Percentiles rank a stretch among this genome's conserved stretches.
Evolutionary conservation across 2,113 vertebrate species (phyloP).

Genomic region (Apus apus): DNA sequence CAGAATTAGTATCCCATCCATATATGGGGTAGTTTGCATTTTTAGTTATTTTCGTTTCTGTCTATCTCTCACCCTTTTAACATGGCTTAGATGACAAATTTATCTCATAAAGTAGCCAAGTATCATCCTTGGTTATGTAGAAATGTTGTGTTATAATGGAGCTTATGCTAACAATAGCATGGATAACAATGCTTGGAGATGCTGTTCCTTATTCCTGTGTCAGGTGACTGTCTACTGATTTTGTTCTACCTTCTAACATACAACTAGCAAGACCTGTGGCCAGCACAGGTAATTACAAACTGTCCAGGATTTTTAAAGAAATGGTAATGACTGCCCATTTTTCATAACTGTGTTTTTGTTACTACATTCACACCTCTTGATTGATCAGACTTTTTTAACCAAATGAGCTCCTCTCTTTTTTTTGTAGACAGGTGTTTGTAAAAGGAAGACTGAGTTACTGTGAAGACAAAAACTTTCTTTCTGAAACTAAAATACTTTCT

Average conservation of each 20-base stretch:
- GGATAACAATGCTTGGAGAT: not conserved
- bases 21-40: not conserved
- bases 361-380: not conserved
- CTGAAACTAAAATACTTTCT: not conserved
- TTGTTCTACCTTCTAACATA: fast-evolving
- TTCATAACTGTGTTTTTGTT: not conserved
- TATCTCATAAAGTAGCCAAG: not conserved
- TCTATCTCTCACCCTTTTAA: not conserved
- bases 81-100: not conserved
- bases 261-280: not conserved
- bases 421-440: not conserved
- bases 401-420: not conserved
- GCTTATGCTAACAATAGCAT: not conserved
- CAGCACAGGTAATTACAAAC: not conserved
- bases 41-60: not conserved
- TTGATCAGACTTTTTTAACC: not conserved
- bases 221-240: not conserved
- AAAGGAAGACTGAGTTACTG: not conserved
- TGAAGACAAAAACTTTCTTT: not conserved
- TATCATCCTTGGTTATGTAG: not conserved
- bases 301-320: not conserved
- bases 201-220: not conserved
- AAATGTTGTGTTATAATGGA: not conserved
- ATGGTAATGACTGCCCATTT: not conserved
- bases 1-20: not conserved